phyloP scores from a whole-genome alignment of 2,113 vertebrate genomes.

The Phylloscopus trochiloides region DNA sequence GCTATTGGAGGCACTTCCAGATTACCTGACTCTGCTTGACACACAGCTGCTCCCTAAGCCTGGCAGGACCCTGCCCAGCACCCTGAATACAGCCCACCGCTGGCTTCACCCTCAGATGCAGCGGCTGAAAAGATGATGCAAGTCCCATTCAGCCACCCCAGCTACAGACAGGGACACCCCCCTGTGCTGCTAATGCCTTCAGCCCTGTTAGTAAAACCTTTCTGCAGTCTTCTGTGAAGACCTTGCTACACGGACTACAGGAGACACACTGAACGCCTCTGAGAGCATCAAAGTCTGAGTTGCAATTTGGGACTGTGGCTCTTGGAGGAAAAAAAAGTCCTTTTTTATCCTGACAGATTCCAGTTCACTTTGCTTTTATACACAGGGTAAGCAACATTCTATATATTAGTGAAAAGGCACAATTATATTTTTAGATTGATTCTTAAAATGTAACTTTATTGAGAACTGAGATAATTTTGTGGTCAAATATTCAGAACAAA shows the following conservation, averaged over 20 bases:
- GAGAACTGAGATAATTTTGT: neutral
- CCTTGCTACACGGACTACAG: too few species aligned
- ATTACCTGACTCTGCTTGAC: rapidly evolving
- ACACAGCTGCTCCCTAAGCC: neutral
- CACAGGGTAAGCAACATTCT: neutral
- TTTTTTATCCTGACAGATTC: neutral
- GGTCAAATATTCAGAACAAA: neutral
- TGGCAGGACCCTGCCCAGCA: neutral
- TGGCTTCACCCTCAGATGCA: neutral
- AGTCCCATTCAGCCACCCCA: neutral
- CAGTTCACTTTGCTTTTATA: neutral
- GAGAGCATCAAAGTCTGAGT: neutral
- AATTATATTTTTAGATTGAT: neutral
- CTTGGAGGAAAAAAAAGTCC: neutral
- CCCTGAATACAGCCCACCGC: rapidly evolving
- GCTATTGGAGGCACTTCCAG: neutral
- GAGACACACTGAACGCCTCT: neutral
- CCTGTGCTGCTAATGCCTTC: neutral
- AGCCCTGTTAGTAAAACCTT: neutral
- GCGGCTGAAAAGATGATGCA: neutral
- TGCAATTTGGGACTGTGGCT: neutral
- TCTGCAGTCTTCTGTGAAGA: neutral
- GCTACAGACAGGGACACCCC: neutral
- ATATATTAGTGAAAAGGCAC: neutral
- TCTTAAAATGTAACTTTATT: neutral